These are phyloP conservation scores for Rallus crepitans DNA, from an alignment of 2,797 vertebrate genomes.

Conservation along the genomic window DNA sequence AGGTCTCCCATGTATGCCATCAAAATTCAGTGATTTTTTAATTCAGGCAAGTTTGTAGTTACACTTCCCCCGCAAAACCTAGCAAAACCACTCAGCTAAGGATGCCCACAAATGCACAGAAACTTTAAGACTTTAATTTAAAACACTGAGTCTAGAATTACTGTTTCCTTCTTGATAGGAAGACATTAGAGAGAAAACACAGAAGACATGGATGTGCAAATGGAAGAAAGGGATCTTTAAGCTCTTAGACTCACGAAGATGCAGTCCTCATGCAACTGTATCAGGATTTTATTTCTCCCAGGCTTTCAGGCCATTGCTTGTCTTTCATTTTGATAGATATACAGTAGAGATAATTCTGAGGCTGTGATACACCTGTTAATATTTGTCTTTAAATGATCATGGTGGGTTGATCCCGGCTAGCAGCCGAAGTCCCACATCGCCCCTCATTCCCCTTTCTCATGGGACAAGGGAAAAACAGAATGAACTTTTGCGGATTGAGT, in stretches of 20 bases:
- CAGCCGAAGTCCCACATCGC: neutral
- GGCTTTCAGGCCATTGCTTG: neutral
- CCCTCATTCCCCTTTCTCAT: neutral
- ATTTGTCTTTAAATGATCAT: neutral
- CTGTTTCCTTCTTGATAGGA: neutral
- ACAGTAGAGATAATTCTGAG: neutral
- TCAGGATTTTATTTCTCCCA: neutral
- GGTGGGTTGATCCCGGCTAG: neutral
- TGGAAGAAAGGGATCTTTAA: neutral
- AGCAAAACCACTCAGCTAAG: neutral
- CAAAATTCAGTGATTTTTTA: neutral
- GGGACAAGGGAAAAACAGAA: neutral
- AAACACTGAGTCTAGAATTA: neutral
- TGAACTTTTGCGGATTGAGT: neutral
- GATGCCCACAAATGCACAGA: neutral
- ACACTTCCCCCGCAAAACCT: neutral
- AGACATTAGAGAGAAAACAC: neutral
- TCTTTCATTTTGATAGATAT: neutral
- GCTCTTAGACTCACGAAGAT: neutral
- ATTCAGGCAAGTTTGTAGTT: neutral
- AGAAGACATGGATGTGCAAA: neutral
- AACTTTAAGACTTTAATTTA: neutral
- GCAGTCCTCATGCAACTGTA: neutral
- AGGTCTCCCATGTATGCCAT: fast-evolving
- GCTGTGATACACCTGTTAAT: neutral